Conservation (phyloP, 2,888 invertebrate species). For the Cheilosia vernalis region DNA sequence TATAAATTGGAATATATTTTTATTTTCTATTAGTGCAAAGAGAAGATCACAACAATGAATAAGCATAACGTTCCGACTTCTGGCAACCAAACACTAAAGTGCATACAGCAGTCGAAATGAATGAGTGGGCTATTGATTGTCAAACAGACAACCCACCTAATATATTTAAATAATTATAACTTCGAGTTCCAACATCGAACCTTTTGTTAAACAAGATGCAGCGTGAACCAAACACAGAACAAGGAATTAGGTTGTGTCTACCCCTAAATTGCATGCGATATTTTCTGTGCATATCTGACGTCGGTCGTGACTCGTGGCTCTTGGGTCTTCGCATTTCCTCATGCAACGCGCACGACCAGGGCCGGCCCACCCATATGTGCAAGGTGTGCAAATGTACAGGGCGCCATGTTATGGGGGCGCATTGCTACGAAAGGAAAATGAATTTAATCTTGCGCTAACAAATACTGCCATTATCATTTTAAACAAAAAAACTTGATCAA, state of each 20-base stretch:
- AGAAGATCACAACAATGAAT: not conserved
- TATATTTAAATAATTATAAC: not conserved
- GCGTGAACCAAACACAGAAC: not conserved
- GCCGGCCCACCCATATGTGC: too few relatives aligned
- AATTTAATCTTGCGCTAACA: too few relatives aligned
- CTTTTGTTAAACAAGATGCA: not conserved
- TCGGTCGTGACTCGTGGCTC: too few relatives aligned
- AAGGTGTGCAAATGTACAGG: too few relatives aligned
- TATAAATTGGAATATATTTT: slow-evolving; percentile 1
- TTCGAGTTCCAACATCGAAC: slow-evolving; percentile 24
- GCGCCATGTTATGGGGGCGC: too few relatives aligned
- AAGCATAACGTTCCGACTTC: slow-evolving; percentile 7
- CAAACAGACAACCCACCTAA: not conserved
- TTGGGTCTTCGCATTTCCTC: too few relatives aligned
- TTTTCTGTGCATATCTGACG: not conserved
- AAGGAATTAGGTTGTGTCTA: not conserved
- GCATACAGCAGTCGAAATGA: not conserved
- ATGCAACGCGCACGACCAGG: too few relatives aligned
- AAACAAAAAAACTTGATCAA: too few relatives aligned
- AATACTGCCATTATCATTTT: too few relatives aligned
- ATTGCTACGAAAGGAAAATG: too few relatives aligned
- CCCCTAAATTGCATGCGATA: slow-evolving; percentile 10
- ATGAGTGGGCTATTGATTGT: not conserved
- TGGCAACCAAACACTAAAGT: not conserved
- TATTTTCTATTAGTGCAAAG: not conserved